phyloP scores from a whole-genome alignment of 2,113 vertebrate genomes.

The Paracanthobrama guichenoti region DNA sequence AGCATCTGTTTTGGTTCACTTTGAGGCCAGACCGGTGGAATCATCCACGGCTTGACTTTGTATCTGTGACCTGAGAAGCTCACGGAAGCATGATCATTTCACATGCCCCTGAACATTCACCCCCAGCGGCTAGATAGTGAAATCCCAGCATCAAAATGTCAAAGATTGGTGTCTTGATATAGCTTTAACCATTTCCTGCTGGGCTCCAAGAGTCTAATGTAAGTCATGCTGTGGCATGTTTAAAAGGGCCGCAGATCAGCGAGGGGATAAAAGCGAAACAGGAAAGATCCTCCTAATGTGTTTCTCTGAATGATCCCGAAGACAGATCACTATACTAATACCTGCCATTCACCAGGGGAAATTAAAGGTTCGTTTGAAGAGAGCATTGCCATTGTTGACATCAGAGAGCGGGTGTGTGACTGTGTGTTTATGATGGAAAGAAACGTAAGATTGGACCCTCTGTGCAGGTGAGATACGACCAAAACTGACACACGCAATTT shows the following conservation, averaged over 20 bases:
- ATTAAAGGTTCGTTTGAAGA: conserved; percentile 35
- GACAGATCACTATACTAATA: conserved; percentile 44
- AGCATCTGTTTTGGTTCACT: neutral
- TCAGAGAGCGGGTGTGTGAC: neutral
- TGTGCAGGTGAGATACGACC: neutral
- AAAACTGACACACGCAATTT: neutral
- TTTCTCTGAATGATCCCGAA: conserved; percentile 29
- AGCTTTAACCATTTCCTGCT: conserved; percentile 30
- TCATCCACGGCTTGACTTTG: neutral
- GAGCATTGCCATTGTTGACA: conserved; percentile 24
- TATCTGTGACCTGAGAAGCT: neutral
- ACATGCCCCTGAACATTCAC: neutral
- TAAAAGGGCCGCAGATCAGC: conserved; percentile 21
- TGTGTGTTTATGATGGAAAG: conserved; percentile 10
- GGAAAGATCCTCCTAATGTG: conserved; percentile 37
- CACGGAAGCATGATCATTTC: neutral
- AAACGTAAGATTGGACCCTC: neutral
- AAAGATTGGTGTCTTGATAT: conserved; percentile 23
- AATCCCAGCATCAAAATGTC: conserved; percentile 38
- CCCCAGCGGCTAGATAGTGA: conserved; percentile 9
- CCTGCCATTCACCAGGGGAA: conserved; percentile 49
- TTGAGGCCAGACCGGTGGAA: neutral
- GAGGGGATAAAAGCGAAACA: conserved; percentile 31
- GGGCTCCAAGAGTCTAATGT: neutral
- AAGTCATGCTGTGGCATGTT: neutral